A percentile compares a stretch with the other conserved stretches of the same genome.
Conservation (phyloP, 2,797 vertebrate species). For the Chelidonichthys spinosus region DNA sequence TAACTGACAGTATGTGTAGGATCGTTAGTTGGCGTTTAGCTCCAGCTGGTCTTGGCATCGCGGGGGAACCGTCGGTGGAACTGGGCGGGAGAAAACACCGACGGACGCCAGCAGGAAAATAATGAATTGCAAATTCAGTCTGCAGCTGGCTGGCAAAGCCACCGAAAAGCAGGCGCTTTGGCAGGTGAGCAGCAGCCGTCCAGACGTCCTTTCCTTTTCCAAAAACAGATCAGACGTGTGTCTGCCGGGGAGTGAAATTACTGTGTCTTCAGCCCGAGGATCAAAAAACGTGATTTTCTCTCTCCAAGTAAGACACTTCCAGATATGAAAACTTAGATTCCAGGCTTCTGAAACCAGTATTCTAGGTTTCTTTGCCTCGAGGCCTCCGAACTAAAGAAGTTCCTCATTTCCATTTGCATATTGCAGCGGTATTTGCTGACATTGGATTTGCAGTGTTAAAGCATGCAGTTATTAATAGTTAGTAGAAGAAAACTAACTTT, state of each 20-base stretch:
- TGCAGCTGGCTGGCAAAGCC: not conserved
- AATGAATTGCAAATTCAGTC: no score
- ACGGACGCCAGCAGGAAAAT: slow-evolving; percentile 20
- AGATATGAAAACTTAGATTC: slow-evolving; percentile 26
- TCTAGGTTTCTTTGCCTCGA: slow-evolving; percentile 38
- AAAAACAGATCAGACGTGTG: slow-evolving; percentile 2
- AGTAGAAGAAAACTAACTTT: slow-evolving; percentile 8
- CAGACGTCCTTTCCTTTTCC: no score
- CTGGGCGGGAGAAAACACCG: not conserved
- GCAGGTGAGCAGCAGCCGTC: slow-evolving; percentile 7
- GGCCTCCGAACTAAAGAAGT: slow-evolving; percentile 37
- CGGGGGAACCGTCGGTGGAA: slow-evolving; percentile 3
- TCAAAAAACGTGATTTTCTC: slow-evolving; percentile 2
- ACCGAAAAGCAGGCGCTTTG: not conserved
- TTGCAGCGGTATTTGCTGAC: slow-evolving; percentile 32
- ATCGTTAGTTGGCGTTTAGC: not conserved
- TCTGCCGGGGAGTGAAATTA: slow-evolving; percentile 11
- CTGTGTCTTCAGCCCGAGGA: slow-evolving; percentile 15
- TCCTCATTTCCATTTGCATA: slow-evolving; percentile 34
- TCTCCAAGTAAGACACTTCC: slow-evolving; percentile 12
- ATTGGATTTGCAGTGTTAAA: slow-evolving; percentile 32
- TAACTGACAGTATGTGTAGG: slow-evolving; percentile 1
- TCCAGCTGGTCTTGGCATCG: slow-evolving; percentile 13
- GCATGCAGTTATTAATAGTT: slow-evolving; percentile 16
- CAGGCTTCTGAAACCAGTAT: slow-evolving; percentile 29